These are phyloP conservation scores for Diorhabda carinulata DNA, from an alignment of 1,140 invertebrate genomes.

Conservation along the genomic window DNA sequence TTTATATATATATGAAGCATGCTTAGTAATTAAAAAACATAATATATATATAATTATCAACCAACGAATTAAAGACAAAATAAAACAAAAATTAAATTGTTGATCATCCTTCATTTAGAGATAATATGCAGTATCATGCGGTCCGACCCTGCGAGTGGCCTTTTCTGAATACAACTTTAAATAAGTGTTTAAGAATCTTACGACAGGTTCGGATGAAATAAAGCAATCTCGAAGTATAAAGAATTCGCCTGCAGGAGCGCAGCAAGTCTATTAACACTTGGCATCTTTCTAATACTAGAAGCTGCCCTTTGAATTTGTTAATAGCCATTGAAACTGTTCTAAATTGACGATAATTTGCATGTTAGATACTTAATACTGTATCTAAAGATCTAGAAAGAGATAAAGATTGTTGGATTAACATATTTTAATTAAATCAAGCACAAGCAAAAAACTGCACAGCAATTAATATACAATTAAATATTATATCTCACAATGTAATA, in stretches of 20 bases:
- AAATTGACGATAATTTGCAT: conserved; percentile 3
- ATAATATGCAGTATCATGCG: background rate
- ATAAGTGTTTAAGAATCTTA: conserved; percentile 26
- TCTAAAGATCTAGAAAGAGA: too few species aligned
- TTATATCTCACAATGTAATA: too few species aligned
- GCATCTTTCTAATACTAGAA: conserved; percentile 10
- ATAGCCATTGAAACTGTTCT: conserved; percentile 1
- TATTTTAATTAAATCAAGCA: too few species aligned
- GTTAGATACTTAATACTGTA: background rate
- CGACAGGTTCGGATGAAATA: conserved; percentile 19
- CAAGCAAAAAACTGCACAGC: too few species aligned
- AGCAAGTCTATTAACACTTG: conserved; percentile 11
- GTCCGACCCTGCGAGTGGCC: conserved; percentile 5
- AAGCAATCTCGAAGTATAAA: conserved; percentile 24
- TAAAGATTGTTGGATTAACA: too few species aligned
- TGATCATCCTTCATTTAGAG: too few species aligned
- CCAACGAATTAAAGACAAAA: too few species aligned
- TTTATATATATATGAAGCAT: too few species aligned
- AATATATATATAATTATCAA: too few species aligned
- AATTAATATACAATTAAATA: too few species aligned
- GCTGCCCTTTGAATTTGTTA: conserved; percentile 1
- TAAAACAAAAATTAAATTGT: too few species aligned
- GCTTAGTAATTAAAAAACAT: too few species aligned
- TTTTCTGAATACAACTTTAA: conserved; percentile 12
- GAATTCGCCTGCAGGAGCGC: conserved; percentile 6